Evolutionary conservation across 2,113 vertebrate species (phyloP), one percentile per base, ranked within the genome.

Genomic region (Rhea americana): DNA sequence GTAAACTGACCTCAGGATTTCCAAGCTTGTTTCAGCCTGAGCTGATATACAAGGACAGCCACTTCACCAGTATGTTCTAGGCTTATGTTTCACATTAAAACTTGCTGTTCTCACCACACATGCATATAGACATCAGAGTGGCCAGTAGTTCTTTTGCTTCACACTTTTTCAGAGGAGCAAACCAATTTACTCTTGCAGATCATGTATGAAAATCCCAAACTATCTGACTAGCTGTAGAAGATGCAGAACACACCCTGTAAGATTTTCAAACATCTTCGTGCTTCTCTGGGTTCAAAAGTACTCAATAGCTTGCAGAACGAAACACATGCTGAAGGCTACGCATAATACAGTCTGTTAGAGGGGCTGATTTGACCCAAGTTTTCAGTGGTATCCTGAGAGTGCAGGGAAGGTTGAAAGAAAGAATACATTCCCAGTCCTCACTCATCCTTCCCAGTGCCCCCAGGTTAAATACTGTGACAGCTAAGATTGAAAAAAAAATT

Each of bases 1-100:
- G 58, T 59, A 84, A 94, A 66, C 66, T 96, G 97, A 97, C 97
- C 96, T 97, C 85, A 84, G 84, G 68, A 28, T 91, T 93, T 95
- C 94, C 90, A 77, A 72, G 82, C 50, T 17, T 6, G 71, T 83
- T 92, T 90, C 86, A 90, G 66, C 17, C 86, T 87, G 68, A 85
- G 77, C 68, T 71, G 94, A 85, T 68, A 43, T 51, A 70, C 63
- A 51, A 53, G 82, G 65, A 71, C 62, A 96, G 68, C 62, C 63
- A 53, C 80, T 90, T 87, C 53, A 75, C 74, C 73, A 51, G 39
- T 1, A 0, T 63, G 35, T 43, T 96, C 88, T 79, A 67, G 61
- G 48, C 45, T 93, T 68, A 21, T 3, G 12, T 45, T 68, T 82
- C 50, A 13, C 77, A 78, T 70, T 45, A 88, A 79, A 96, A 92